Conservation (phyloP, 2,797 vertebrate species). For the Spheniscus humboldti region DNA sequence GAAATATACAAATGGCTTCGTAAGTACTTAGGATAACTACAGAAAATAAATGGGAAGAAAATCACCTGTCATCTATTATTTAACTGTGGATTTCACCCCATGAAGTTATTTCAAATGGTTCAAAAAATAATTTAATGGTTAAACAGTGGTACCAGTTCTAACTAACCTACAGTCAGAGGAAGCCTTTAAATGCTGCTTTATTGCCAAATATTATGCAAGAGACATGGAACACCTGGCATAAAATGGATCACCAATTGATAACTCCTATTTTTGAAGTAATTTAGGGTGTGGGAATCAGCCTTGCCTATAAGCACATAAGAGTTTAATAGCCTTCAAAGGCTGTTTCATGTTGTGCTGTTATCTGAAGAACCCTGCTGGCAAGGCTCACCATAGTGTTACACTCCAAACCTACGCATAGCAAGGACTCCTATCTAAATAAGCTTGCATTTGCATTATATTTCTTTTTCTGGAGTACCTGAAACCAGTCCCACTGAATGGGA, state of each 20-base stretch:
- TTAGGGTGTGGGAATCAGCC: neutral
- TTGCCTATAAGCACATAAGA: neutral
- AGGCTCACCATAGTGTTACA: neutral
- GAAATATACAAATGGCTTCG: neutral
- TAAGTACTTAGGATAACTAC: neutral
- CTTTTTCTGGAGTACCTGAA: neutral
- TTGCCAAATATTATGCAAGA: neutral
- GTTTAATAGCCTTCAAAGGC: neutral
- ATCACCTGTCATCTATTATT: neutral
- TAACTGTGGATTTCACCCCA: neutral
- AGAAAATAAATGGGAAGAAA: neutral
- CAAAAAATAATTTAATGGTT: neutral
- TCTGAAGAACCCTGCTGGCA: neutral
- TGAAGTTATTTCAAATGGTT: neutral
- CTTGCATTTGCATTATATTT: neutral
- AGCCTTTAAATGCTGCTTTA: neutral
- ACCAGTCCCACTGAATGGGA: neutral
- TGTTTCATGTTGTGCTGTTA: neutral
- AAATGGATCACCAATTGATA: neutral
- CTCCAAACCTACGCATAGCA: neutral
- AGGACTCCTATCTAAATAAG: neutral
- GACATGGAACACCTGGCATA: neutral
- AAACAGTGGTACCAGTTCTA: neutral
- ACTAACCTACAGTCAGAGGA: neutral
- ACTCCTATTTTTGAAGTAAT: neutral